Evolutionary conservation across 2,113 vertebrate species (phyloP).

Genomic region (Albula glossodonta): DNA sequence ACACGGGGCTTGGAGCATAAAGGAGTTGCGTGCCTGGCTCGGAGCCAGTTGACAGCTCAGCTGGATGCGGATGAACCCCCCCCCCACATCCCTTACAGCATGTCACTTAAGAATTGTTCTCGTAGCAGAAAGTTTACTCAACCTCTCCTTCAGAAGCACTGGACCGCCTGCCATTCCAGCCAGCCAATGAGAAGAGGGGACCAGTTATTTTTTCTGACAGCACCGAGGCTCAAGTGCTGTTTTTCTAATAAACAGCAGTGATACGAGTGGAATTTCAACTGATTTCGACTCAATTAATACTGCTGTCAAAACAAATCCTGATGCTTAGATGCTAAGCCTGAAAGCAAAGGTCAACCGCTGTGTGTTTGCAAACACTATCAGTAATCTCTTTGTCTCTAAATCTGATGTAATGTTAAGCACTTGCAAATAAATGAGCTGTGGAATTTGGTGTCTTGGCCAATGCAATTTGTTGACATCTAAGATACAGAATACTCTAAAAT

Average conservation of each 20-base stretch:
- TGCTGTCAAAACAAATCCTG: slow-evolving; percentile 92
- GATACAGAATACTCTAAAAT: too few species aligned
- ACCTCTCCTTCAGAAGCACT: slow-evolving; percentile 78
- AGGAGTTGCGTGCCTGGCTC: slow-evolving; percentile 86
- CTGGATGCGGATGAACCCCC: slow-evolving; percentile 86
- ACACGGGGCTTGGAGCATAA: slow-evolving; percentile 71
- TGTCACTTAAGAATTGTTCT: slow-evolving; percentile 91
- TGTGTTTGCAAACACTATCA: slow-evolving; percentile 68
- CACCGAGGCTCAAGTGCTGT: slow-evolving; percentile 75
- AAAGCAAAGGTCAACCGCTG: slow-evolving; percentile 77
- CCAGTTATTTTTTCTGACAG: slow-evolving; percentile 89
- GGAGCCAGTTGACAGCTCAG: slow-evolving; percentile 90
- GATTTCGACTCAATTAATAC: slow-evolving; percentile 93
- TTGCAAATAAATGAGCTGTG: not conserved
- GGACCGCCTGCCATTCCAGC: slow-evolving; percentile 74
- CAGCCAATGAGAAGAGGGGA: slow-evolving; percentile 77
- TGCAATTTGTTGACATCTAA: too few species aligned
- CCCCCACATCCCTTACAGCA: slow-evolving; percentile 68
- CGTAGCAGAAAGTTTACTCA: slow-evolving; percentile 93
- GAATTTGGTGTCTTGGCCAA: not conserved
- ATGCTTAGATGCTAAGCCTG: slow-evolving; percentile 69
- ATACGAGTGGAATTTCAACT: slow-evolving; percentile 83
- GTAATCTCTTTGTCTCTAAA: slow-evolving; percentile 55
- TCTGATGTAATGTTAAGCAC: slow-evolving; percentile 35
- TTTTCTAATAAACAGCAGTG: slow-evolving; percentile 86